Base-by-base conservation (phyloP, 2,888 invertebrate species). In the Deroplatys truncata region DNA sequence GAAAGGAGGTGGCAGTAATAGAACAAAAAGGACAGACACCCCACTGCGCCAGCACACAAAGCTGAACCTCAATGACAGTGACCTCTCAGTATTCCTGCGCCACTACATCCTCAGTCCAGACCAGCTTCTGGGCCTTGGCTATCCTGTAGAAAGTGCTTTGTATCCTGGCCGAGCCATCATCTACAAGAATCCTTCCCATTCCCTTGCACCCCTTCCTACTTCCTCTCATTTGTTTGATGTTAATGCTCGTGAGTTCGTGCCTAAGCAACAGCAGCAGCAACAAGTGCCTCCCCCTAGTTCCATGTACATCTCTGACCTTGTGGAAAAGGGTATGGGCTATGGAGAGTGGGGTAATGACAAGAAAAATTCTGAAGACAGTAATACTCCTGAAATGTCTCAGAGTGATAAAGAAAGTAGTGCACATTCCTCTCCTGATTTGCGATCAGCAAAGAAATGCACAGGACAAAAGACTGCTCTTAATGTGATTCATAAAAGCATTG, bases 201-300 rank as follows among this genome's bases (percentile, higher is more conserved):
- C 90, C 83, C 88, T 88, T 28, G 94, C 94, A 91, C 93, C 94
- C 91, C 93, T 93, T 86, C 89, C 91, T 7, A 90, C 90, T 20
- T 49, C 90, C 9, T 56, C 89, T 56, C 90, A 91, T 29, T 89
- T 90, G 56, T 95, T 96, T 92, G 96, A 96, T 92, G 96, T 95
- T 43, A 96, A 96, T 92, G 96, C 96, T 20, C 95, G 94, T 43
- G 96, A 96, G 92, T 96, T 96, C 92, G 95, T 96, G 84, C 96
- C 96, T 0, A 92, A 91, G 89, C 90, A 89, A 35, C 87, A 87
- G n/a, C 89, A 90, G 85, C 89, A 90, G 56, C 28, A 35, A 13
- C 87, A 87, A 25, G 84, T n/a, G 72, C 43, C 72, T 20, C 82
- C 84, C 28, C 43, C 25, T 13, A 85, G 82, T 84, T 35, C 89